Evolutionary conservation across 2,797 vertebrate species (phyloP).

Genomic region (Pipistrellus nathusii): DNA sequence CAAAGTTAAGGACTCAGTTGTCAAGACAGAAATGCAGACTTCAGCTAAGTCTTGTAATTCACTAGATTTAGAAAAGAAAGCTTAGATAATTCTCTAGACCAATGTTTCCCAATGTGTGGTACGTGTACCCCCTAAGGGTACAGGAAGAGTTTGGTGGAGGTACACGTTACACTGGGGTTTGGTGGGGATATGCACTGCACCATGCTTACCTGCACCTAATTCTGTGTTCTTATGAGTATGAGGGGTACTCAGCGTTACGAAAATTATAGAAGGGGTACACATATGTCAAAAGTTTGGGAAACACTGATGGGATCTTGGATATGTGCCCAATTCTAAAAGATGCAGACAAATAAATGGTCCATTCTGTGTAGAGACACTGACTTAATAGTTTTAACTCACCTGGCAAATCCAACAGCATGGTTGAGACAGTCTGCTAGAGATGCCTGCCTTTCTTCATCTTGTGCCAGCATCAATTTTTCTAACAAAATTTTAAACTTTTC

Average conservation of each 20-base stretch:
- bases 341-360: background rate
- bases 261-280: too few species aligned
- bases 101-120: too few species aligned
- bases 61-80: constrained; percentile 18
- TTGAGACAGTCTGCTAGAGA: constrained; percentile 95
- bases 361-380: background rate
- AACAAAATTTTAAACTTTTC: constrained; percentile 96
- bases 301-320: background rate
- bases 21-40: constrained; percentile 32
- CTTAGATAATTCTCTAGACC: constrained; percentile 6
- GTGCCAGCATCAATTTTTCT: constrained; percentile 93
- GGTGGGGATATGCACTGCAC: too few species aligned
- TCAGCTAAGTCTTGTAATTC: constrained; percentile 22
- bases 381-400: constrained; percentile 83
- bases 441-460: constrained; percentile 94
- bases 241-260: too few species aligned
- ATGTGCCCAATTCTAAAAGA: background rate
- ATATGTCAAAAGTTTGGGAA: too few species aligned
- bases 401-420: constrained; percentile 98
- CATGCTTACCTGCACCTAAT: too few species aligned
- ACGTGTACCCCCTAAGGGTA: too few species aligned
- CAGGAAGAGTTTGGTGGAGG: too few species aligned
- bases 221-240: too few species aligned
- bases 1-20: background rate
- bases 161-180: too few species aligned